A percentile compares a stretch with the other conserved stretches of the same genome.
Conservation (phyloP, 2,888 invertebrate genomes). For the Campoplex nolae region DNA sequence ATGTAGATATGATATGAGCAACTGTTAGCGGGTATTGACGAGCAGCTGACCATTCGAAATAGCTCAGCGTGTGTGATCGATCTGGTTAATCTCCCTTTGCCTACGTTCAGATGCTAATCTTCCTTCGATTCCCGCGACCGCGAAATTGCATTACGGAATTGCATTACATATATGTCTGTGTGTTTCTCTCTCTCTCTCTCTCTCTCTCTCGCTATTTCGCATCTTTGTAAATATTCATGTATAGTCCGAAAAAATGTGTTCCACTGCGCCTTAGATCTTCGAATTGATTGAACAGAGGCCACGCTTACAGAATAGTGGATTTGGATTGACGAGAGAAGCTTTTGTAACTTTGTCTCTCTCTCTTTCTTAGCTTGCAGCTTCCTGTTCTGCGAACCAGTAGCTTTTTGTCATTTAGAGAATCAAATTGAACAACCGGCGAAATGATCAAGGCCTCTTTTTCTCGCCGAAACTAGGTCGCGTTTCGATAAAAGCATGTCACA, state of each 20-base stretch:
- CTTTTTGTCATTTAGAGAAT: constrained; percentile 37
- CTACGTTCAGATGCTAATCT: constrained; percentile 80
- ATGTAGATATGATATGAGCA: constrained; percentile 28
- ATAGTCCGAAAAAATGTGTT: background rate
- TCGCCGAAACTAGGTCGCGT: background rate
- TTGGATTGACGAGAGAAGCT: background rate
- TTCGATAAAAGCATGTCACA: background rate
- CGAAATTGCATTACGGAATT: constrained; percentile 69
- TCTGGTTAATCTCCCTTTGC: constrained; percentile 81
- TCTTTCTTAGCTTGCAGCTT: background rate
- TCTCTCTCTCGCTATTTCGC: background rate
- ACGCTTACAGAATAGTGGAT: background rate
- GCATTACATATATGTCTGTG: constrained; percentile 3
- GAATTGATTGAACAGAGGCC: background rate
- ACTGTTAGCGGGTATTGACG: constrained; percentile 80
- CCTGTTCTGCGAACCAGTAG: background rate
- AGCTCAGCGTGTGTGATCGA: constrained; percentile 82
- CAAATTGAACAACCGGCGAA: constrained; percentile 9
- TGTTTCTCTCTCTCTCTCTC: background rate
- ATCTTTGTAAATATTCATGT: background rate
- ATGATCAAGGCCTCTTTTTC: background rate
- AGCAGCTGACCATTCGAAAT: constrained; percentile 83
- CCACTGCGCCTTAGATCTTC: background rate
- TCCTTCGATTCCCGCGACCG: constrained; percentile 75
- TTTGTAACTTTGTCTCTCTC: background rate